Evolutionary conservation across 2,888 invertebrate species (phyloP).

Genomic region (Odontothrips loti): DNA sequence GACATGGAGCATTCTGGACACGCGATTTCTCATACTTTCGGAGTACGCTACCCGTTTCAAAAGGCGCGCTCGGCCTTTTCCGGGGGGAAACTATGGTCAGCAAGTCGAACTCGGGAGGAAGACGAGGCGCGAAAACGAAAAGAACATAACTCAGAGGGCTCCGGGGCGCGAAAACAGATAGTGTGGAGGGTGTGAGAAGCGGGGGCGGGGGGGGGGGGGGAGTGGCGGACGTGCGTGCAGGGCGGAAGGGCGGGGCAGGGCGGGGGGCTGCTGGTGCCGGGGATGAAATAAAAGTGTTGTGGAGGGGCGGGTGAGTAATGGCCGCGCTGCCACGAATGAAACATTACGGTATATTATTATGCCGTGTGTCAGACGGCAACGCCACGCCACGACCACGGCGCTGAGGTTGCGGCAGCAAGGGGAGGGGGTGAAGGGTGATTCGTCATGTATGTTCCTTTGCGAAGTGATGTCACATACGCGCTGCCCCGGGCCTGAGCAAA

Average conservation of each 20-base stretch:
- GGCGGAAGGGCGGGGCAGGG: neutral
- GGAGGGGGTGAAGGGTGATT: neutral
- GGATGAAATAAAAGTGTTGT: conserved; percentile 20
- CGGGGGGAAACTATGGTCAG: too few species aligned
- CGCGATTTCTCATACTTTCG: too few species aligned
- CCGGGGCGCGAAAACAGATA: too few species aligned
- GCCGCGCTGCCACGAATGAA: conserved; percentile 12
- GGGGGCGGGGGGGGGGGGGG: neutral
- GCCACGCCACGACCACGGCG: neutral
- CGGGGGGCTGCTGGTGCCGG: neutral
- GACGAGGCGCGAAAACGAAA: too few species aligned
- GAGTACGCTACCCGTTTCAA: too few species aligned
- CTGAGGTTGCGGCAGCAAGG: conserved; percentile 10
- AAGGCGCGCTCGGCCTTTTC: too few species aligned
- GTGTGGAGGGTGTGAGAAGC: neutral
- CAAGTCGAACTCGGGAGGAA: too few species aligned
- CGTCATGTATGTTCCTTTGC: neutral
- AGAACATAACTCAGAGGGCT: too few species aligned
- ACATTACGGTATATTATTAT: conserved; percentile 21
- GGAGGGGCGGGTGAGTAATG: conserved; percentile 18
- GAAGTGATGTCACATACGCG: neutral
- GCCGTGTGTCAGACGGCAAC: conserved; percentile 5
- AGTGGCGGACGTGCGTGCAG: too few species aligned
- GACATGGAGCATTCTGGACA: too few species aligned
- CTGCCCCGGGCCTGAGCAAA: neutral